Base-by-base conservation (phyloP, 1,140 invertebrate species). In the Parasteatoda tepidariorum region DNA sequence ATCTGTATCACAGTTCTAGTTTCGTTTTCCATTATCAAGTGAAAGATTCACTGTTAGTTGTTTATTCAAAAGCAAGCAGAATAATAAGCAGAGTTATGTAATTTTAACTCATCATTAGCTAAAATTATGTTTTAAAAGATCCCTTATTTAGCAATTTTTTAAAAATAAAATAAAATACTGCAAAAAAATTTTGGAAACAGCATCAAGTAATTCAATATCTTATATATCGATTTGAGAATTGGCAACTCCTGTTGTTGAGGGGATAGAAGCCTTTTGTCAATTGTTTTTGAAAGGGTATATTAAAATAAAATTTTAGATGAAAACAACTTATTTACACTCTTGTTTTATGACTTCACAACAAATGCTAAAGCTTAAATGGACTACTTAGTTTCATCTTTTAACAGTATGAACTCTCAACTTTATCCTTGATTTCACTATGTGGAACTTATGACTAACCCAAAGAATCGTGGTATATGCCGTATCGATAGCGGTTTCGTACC, bases 381-480 rank as follows among this genome's bases (percentile, higher is more conserved):
- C 54, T 30, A 57, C 2, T 18, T 33, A 31, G 6, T 22, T 28
- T 30, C 31, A 7, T 24, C 41, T n/a, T 66, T 76, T 41, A 31
- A 66, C 74, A 59, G 33, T 38, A 31, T 76, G 61, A 54, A 76
- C 13, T 30, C 22, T 48, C 3, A 26, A 66, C 22, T 54, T 15
- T 48, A 61, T 68, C 41, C 38, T 31, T 38, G 9, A 73, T 68
- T 79, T 66, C 76, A 79, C 76, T 79, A 79, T 79, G 78, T 82
- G 78, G 78, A 82, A 82, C 78, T 82, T 82, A 82, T 82, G 78
- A 82, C 78, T 82, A 82, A 71, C 68, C 67, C 33, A 71, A 70
- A 34, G 38, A 70, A 82, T 71, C 78, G 55, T 82, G 61, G 66
- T 82, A 55, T 82, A 70, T 71, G 59, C 78, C 78, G 78, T 66